Conservation (phyloP, 2,888 invertebrate species). For the Malachius bipustulatus region DNA sequence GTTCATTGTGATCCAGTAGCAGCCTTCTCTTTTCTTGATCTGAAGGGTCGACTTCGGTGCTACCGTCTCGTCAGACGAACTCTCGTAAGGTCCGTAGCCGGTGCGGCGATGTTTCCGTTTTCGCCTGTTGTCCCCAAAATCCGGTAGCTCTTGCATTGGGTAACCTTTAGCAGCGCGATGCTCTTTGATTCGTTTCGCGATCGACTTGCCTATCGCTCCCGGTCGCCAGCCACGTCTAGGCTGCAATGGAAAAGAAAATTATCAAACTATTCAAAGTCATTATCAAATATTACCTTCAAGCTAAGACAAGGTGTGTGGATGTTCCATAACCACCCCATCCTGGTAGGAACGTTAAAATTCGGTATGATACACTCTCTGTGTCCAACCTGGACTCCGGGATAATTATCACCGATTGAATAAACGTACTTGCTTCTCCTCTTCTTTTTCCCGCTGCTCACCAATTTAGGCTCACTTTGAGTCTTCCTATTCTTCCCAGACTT, state of each 20-base stretch:
- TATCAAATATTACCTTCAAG: too few species aligned
- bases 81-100: conserved; percentile 26
- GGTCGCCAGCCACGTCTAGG: conserved; percentile 46
- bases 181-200: conserved; percentile 29
- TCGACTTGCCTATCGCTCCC: conserved; percentile 42
- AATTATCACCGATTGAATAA: conserved; percentile 25
- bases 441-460: not conserved
- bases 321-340: conserved; percentile 62
- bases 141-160: conserved; percentile 21
- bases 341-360: conserved; percentile 44
- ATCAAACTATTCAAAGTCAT: too few species aligned
- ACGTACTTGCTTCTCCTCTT: conserved; percentile 22
- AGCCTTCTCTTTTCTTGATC: conserved; percentile 52
- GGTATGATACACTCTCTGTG: conserved; percentile 44
- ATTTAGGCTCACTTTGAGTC: not conserved
- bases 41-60: conserved; percentile 51
- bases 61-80: conserved; percentile 38
- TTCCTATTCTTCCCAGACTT: not conserved
- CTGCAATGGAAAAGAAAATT: too few species aligned
- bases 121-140: conserved; percentile 25
- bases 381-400: conserved; percentile 44
- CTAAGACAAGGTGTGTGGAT: conserved; percentile 24
- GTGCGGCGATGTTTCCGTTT: conserved; percentile 36
- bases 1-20: conserved; percentile 53
- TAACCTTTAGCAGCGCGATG: conserved; percentile 29